Evolutionary conservation across 2,888 invertebrate genomes (phyloP), one percentile per base, ranked within the genome.

Genomic region (Eurytoma adleriae): DNA sequence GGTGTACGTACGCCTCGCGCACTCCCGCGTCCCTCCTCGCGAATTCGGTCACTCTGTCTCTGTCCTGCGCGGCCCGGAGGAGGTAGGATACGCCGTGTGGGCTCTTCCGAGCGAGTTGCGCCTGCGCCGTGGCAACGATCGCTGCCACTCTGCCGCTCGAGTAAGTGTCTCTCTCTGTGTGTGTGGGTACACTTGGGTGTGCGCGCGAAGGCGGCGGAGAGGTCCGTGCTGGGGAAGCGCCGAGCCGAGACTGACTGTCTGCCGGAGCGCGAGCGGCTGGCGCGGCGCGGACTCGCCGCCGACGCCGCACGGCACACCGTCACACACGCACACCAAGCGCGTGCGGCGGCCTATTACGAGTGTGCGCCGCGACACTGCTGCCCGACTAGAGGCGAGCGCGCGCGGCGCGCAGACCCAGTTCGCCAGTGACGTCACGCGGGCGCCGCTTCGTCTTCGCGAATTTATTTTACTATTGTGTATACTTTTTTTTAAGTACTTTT

Each of bases 171-270:
- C 67, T 50, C 5, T 18, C 27, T 14, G 27, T 40, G 13, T 4
- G 30, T 64, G 30, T 64, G 64, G 30, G 16, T 68, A 24, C 18
- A 27, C 12, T 0, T 7, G 1, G 7, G 62, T 14, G 12, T n/a
- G 66, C 20, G 27, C 66, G 73, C 64, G 50, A 12, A 68, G 57
- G 24, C 3, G 20, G 24, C 13, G 77, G 14, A 14, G 62, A 48
- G 77, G 67, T 27, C 75, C 83, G 84, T 83, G 74, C 84, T 82
- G 84, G 79, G 76, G 78, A 84, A 88, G 85, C 86, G 88, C 85
- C 86, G 85, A 87, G 87, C 86, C 89, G 89, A 90, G 90, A 90
- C 90, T 90, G 88, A 88, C 78, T 90, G 90, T 90, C 90, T 90
- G 84, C 68, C 50, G 70, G 27, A 3, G 57, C 74, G n/a, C n/a